Conservation (phyloP, 2,797 vertebrate genomes). For the Thripadectes ignobilis region DNA sequence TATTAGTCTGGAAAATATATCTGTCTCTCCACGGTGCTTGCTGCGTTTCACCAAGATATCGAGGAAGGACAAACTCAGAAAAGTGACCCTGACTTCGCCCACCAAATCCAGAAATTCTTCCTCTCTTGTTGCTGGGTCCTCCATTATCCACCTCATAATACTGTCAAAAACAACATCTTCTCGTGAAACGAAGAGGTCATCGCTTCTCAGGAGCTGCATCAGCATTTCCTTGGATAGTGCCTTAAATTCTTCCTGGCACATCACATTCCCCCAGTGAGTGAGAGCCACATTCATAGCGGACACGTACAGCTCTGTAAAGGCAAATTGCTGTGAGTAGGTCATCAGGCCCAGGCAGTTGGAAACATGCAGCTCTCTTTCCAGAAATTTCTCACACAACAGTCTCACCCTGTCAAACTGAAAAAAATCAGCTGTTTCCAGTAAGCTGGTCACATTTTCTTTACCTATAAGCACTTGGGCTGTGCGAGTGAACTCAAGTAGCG, state of each 20-base stretch:
- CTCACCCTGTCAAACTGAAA: constrained; percentile 83
- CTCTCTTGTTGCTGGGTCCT: constrained; percentile 77
- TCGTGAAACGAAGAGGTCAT: constrained; percentile 79
- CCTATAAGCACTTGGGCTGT: constrained; percentile 74
- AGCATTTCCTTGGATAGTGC: constrained; percentile 82
- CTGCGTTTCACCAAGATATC: constrained; percentile 78
- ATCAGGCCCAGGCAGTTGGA: constrained; percentile 89
- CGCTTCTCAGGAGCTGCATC: constrained; percentile 81
- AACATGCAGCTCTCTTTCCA: constrained; percentile 86
- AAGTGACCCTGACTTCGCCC: constrained; percentile 82
- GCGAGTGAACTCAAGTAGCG: constrained; percentile 78
- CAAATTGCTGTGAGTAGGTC: constrained; percentile 83
- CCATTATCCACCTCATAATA: constrained; percentile 81
- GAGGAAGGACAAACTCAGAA: constrained; percentile 84
- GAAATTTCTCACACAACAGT: constrained; percentile 85
- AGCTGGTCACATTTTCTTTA: constrained; percentile 79
- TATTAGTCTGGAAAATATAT: constrained; percentile 80
- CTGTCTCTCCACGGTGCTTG: constrained; percentile 69
- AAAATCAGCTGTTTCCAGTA: constrained; percentile 87
- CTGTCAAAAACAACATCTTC: constrained; percentile 87
- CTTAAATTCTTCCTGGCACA: constrained; percentile 78
- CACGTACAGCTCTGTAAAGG: constrained; percentile 77
- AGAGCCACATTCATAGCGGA: constrained; percentile 83
- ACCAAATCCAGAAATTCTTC: constrained; percentile 83
- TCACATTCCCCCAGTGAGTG: constrained; percentile 83